Evolutionary conservation across 2,797 vertebrate species (phyloP).

Genomic region (Carduelis carduelis): DNA sequence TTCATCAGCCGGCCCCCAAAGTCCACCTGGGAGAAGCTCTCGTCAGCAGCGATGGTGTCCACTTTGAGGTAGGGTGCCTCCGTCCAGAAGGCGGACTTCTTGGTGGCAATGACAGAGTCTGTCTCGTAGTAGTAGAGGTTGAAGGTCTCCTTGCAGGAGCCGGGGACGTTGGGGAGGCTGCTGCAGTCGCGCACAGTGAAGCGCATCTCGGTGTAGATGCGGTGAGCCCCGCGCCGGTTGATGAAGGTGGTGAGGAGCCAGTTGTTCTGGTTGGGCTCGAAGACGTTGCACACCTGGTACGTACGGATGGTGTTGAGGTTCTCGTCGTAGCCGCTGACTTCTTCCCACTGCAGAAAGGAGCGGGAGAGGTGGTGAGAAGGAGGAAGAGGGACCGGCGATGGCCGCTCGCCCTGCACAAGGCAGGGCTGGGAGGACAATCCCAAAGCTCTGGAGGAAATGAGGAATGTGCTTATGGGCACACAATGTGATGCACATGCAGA

Average conservation of each 20-base stretch:
- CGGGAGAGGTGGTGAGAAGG: neutral
- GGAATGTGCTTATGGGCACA: accelerated
- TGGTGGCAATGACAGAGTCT: slow-evolving; percentile 93
- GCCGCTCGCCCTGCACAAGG: accelerated
- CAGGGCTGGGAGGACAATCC: neutral
- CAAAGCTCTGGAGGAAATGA: neutral
- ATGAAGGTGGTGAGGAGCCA: slow-evolving; percentile 99
- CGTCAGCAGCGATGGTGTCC: slow-evolving; percentile 96
- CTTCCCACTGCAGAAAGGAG: slow-evolving; percentile 87
- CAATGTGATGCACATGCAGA: accelerated
- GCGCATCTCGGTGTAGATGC: slow-evolving; percentile 96
- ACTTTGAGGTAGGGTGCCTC: slow-evolving; percentile 98
- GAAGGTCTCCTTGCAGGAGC: slow-evolving; percentile 98
- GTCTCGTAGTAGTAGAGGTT: slow-evolving; percentile 97
- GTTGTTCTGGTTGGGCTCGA: slow-evolving; percentile 97
- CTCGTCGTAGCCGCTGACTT: slow-evolving; percentile 98
- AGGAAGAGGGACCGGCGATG: neutral
- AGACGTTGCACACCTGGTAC: slow-evolving; percentile 98
- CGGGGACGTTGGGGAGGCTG: slow-evolving; percentile 95
- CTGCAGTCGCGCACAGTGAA: slow-evolving; percentile 98
- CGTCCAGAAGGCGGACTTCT: slow-evolving; percentile 95
- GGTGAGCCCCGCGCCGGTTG: slow-evolving; percentile 88
- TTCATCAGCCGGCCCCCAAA: slow-evolving; percentile 97
- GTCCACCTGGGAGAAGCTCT: slow-evolving; percentile 98
- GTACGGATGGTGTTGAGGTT: slow-evolving; percentile 99